These are phyloP conservation scores for Drosophila vallismaia DNA, from an alignment of 2,888 invertebrate species.

Conservation along the genomic window DNA sequence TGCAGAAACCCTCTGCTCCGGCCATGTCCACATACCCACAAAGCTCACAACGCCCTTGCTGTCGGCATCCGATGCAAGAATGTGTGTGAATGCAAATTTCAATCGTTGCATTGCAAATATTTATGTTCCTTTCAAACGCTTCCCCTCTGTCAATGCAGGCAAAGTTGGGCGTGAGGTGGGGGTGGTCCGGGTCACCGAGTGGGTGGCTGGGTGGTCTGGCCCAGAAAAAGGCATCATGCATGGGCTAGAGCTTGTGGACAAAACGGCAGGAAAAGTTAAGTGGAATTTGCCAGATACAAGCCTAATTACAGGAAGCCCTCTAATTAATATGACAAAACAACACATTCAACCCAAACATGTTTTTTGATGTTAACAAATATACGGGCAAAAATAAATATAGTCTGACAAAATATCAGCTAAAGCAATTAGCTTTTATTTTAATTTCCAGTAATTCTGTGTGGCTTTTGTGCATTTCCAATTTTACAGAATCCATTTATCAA, in stretches of 20 bases:
- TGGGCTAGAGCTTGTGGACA: constrained; percentile 1
- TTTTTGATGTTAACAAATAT: constrained; percentile 7
- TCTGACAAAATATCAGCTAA: not conserved
- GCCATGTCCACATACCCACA: constrained; percentile 14
- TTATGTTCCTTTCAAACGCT: constrained; percentile 48
- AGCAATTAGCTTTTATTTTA: not conserved
- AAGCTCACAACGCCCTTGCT: constrained; percentile 9
- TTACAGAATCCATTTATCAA: no score
- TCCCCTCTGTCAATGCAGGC: constrained; percentile 23
- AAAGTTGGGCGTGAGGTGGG: constrained; percentile 7
- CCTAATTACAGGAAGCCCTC: constrained; percentile 17
- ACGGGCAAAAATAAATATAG: not conserved
- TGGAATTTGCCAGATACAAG: constrained; percentile 13
- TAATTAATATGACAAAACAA: constrained; percentile 35
- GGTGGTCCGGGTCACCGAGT: not conserved
- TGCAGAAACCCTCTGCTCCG: constrained; percentile 17
- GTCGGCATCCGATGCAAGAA: not conserved
- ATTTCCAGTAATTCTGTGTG: no score
- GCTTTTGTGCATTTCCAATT: no score
- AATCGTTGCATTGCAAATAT: constrained; percentile 54
- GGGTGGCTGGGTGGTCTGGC: not conserved
- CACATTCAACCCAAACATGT: constrained; percentile 1
- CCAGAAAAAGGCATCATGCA: constrained; percentile 6
- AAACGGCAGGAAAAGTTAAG: not conserved
- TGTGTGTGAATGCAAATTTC: constrained; percentile 55